Percentiles rank a stretch among this genome's conserved stretches.
These are phyloP conservation scores for Anniella stebbinsi DNA, from an alignment of 2,797 vertebrate species.

Conservation along the genomic window DNA sequence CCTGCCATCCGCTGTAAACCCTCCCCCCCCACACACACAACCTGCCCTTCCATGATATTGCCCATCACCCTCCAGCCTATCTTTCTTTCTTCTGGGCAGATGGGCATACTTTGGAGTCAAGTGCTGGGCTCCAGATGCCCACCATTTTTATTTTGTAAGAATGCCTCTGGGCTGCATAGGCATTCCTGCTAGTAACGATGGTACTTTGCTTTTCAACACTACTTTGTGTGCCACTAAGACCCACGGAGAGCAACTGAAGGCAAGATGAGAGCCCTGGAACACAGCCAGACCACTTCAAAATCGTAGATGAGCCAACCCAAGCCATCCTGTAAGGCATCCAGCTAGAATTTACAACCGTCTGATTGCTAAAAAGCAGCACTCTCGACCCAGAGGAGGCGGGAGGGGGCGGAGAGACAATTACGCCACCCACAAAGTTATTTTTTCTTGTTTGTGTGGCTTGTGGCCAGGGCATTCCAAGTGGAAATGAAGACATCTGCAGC, in stretches of 20 bases:
- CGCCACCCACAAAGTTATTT: constrained; percentile 65
- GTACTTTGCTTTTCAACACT: background rate
- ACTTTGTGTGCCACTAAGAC: constrained; percentile 14
- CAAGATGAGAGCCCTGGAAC: constrained; percentile 55
- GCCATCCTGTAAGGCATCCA: constrained; percentile 39
- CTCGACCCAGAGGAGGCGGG: constrained; percentile 33
- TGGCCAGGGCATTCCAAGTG: constrained; percentile 42
- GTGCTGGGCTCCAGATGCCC: too few relatives aligned
- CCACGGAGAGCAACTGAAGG: constrained; percentile 18
- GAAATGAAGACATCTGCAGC: constrained; percentile 51
- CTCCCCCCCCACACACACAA: too few relatives aligned
- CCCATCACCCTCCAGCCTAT: too few relatives aligned
- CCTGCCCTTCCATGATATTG: too few relatives aligned
- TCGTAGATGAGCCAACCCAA: constrained; percentile 44
- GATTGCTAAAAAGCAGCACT: constrained; percentile 54
- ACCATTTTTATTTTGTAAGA: too few relatives aligned
- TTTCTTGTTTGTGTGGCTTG: constrained; percentile 48
- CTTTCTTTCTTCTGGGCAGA: too few relatives aligned
- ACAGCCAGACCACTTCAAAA: constrained; percentile 65
- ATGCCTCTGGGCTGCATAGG: too few relatives aligned
- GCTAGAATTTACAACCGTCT: constrained; percentile 62
- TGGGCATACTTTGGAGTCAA: too few relatives aligned
- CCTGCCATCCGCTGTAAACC: too few relatives aligned
- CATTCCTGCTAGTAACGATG: too few relatives aligned
- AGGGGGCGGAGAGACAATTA: constrained; percentile 32